Evolutionary conservation across 2,888 invertebrate genomes (phyloP).

Genomic region (Agonum fuliginosum): DNA sequence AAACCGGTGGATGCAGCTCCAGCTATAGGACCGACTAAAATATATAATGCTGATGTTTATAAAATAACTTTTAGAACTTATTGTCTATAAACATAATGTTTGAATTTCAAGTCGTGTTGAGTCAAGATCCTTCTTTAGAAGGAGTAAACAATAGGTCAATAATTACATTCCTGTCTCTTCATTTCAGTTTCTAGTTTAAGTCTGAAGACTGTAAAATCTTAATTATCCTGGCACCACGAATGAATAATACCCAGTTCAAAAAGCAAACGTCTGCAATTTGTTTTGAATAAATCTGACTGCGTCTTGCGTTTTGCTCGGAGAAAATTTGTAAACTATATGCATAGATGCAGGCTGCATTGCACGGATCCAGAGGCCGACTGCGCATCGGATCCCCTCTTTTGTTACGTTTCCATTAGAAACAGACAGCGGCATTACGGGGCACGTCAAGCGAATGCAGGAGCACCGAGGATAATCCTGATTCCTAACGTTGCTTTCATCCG

Average conservation of each 20-base stretch:
- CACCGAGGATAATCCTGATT: conserved; percentile 55
- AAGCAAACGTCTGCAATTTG: too few relatives aligned
- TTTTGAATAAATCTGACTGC: background rate
- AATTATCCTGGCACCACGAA: background rate
- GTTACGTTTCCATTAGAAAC: conserved; percentile 59
- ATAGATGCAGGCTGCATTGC: conserved; percentile 1
- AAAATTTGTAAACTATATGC: conserved; percentile 11
- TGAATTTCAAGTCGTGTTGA: too few relatives aligned
- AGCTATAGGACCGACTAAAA: too few relatives aligned
- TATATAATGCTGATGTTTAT: too few relatives aligned
- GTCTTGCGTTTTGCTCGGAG: background rate
- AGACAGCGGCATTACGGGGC: conserved; percentile 53
- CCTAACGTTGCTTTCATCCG: conserved; percentile 52
- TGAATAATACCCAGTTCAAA: background rate
- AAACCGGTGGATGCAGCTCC: too few relatives aligned
- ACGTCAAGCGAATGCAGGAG: conserved; percentile 56
- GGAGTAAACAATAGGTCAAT: too few relatives aligned
- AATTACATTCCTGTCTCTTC: too few relatives aligned
- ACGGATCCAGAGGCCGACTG: conserved; percentile 7
- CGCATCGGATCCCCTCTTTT: conserved; percentile 43
- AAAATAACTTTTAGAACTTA: too few relatives aligned
- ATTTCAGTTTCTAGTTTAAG: too few relatives aligned
- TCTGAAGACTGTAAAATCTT: too few relatives aligned
- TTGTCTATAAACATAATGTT: too few relatives aligned
- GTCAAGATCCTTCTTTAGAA: too few relatives aligned